These are phyloP conservation scores for Sebastes vulpes DNA, from an alignment of 2,797 vertebrate species.

Conservation along the genomic window DNA sequence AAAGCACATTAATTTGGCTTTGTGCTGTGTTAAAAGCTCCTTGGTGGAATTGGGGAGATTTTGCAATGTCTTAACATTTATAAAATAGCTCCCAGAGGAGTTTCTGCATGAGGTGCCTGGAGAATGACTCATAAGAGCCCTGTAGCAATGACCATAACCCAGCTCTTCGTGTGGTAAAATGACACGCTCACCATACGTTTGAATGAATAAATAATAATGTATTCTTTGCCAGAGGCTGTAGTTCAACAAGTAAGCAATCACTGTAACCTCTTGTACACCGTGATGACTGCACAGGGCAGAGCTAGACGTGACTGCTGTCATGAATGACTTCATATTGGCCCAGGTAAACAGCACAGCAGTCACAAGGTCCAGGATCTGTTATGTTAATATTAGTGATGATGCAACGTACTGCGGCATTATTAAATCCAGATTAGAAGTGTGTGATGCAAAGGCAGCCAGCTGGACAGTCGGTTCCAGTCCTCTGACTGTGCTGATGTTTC, in stretches of 20 bases:
- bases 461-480: constrained; percentile 36
- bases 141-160: background rate
- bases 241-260: constrained; percentile 2
- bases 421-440: constrained; percentile 68
- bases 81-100: constrained; percentile 31
- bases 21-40: constrained; percentile 42
- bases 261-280: background rate
- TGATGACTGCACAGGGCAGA: background rate
- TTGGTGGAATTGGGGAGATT: constrained; percentile 32
- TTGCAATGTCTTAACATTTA: constrained; percentile 41
- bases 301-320: background rate
- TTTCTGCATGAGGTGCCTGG: background rate
- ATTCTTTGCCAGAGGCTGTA: background rate
- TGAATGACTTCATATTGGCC: constrained; percentile 26
- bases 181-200: background rate
- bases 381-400: constrained; percentile 61
- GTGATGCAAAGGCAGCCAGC: constrained; percentile 55
- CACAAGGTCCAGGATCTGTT: constrained; percentile 26
- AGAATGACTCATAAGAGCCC: background rate
- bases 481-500: constrained; percentile 45
- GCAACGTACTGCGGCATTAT: constrained; percentile 58
- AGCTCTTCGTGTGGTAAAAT: background rate
- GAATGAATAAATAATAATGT: background rate
- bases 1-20: constrained; percentile 68
- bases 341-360: constrained; percentile 12